Percentiles rank a stretch among this genome's conserved stretches.
phyloP scores from a whole-genome alignment of 2,888 invertebrate species.

The Lissocephala sabroskyi region DNA sequence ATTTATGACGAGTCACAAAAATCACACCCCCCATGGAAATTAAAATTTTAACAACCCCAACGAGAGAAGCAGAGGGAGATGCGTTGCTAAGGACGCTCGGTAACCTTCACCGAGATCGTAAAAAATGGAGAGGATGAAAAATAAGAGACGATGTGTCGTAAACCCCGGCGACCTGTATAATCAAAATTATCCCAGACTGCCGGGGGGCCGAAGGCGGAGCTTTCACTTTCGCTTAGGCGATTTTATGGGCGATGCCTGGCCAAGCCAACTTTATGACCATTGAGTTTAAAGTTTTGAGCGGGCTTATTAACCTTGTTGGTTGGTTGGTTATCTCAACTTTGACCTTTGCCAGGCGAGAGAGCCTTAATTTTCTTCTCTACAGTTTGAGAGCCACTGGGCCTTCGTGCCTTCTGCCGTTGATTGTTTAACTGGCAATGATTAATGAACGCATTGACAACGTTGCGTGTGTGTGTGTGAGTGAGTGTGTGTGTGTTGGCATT shows the following conservation, averaged over 20 bases:
- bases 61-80: neutral
- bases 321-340: slow-evolving; percentile 40
- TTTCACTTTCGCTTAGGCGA: too few relatives aligned
- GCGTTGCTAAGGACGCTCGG: too few relatives aligned
- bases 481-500: slow-evolving; percentile 26
- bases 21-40: slow-evolving; percentile 25
- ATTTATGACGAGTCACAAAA: slow-evolving; percentile 42
- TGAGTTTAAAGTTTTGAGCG: slow-evolving; percentile 21
- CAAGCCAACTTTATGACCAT: slow-evolving; percentile 50
- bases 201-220: too few relatives aligned
- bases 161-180: slow-evolving; percentile 9
- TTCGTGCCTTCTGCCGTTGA: slow-evolving; percentile 33
- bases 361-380: slow-evolving; percentile 5
- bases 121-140: neutral
- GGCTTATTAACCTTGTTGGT: slow-evolving; percentile 1
- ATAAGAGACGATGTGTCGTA: neutral
- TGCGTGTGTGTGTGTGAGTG: slow-evolving; percentile 6
- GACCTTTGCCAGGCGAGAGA: slow-evolving; percentile 46
- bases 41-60: slow-evolving; percentile 39
- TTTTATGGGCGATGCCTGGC: too few relatives aligned
- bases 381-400: slow-evolving; percentile 45
- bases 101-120: neutral
- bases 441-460: slow-evolving; percentile 38
- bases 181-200: slow-evolving; percentile 30
- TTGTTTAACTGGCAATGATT: slow-evolving; percentile 58